Evolutionary conservation across 1,140 invertebrate species (phyloP), one percentile per base, ranked within the genome.

Genomic region (Diabrotica virgifera): DNA sequence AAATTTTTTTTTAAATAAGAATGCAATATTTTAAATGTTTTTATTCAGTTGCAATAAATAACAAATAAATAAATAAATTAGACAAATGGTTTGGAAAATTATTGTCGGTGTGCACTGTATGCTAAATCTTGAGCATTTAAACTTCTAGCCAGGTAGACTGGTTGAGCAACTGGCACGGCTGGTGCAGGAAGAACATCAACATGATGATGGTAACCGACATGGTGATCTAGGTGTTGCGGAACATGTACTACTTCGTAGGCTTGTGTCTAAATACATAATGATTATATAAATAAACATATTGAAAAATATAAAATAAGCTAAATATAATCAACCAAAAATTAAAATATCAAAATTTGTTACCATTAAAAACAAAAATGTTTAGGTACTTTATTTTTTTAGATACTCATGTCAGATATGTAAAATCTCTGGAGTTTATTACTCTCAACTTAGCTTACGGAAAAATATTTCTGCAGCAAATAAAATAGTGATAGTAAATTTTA

Each of bases 201-300:
- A 12, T 59, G 58, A 13, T 59, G 58, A 59, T 24, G 37, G 14
- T 59, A 59, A 51, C 82, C 64, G 79, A 83, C 38, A 52, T 90
- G 88, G 65, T 89, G 75, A n/a, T 78, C 77, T 56, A 76, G 62
- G 52, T 77, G 87, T 65, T 90, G 89, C 11, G 90, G 90, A 72
- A 90, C 91, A 76, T 92, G 90, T 36, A 92, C 86, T 14, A 92
- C 90, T 81, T 94, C 91, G 74, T 93, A 93, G 78, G 46, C 24
- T 14, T 37, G 58, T 10, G 50, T 13, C 58, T 59, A 35, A 9
- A 59, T 24, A 24, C 1, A 24, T 1, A 24, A 4, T 24, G 1
- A 24, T 24, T 24, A 24, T 24, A 24, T 24, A 24, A 24, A 24
- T 24, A 24, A 24, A 24, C 24, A n/a, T n/a, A n/a, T n/a, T 24